Evolutionary conservation across 2,888 invertebrate genomes (phyloP), one percentile per base, ranked within the genome.

Genomic region (Drosophila picticornis): DNA sequence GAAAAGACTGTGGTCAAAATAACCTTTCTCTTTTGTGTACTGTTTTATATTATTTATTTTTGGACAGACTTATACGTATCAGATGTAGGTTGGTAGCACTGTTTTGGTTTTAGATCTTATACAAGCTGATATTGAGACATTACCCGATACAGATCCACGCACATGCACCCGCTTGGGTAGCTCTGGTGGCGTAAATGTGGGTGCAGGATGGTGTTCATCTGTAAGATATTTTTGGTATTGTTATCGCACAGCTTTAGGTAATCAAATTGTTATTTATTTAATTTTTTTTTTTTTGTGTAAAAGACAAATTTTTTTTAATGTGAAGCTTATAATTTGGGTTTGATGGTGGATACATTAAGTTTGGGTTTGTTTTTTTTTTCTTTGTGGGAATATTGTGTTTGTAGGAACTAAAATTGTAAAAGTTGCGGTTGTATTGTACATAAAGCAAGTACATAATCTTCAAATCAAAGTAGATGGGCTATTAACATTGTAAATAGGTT

Each of bases 131-230:
- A 65, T 73, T 75, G 82, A 80, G 73, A 84, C 78, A 73, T 89
- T 81, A 88, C 87, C 93, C 92, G 93, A 92, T 92, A 94, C 92
- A 91, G 94, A 95, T 97, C 98, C 98, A 97, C 98, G 96, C 95
- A 97, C 96, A 96, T 98, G 98, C 96, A 97, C 97, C 96, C 97
- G 97, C 97, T 98, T 98, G 96, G 98, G 98, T 96, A 98, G 97
- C 97, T 98, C 98, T 96, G 98, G 98, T 96, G 98, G 98, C 95
- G 98, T 98, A 96, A 98, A 98, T 95, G 98, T 98, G 95, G 98
- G 98, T 95, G 97, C 97, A 96, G 97, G 97, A 95, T 97, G 97
- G 96, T 97, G 97, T 95, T 97, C 97, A 97, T 97, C 97, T 97
- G 97, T 95, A 97, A 97, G 96, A 96, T 91, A 93, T 92, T 91